phyloP scores from a whole-genome alignment of 2,888 invertebrate genomes.

The Bhutanitis thaidina region DNA sequence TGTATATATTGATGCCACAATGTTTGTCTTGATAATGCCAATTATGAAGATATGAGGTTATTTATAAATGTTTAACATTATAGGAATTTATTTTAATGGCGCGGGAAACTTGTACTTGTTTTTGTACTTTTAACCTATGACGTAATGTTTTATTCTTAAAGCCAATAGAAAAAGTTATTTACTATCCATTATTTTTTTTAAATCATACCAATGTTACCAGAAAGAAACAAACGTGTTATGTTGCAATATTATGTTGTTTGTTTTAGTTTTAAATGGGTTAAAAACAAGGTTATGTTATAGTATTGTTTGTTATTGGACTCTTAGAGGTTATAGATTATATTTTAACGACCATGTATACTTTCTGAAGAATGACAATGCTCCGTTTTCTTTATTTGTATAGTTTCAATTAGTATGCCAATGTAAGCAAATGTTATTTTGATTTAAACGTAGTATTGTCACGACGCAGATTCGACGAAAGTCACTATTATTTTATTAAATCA shows the following conservation, averaged over 20 bases:
- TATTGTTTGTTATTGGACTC: slow-evolving; percentile 19
- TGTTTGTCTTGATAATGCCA: background rate
- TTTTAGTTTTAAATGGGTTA: slow-evolving; percentile 16
- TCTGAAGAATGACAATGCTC: slow-evolving; percentile 5
- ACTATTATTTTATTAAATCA: slow-evolving; percentile 42
- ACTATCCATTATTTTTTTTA: background rate
- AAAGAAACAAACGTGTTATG: slow-evolving; percentile 5
- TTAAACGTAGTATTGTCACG: slow-evolving; percentile 16
- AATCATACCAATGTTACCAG: slow-evolving; percentile 19
- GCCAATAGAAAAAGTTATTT: too few relatives aligned
- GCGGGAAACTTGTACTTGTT: too few relatives aligned
- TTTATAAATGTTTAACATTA: too few relatives aligned
- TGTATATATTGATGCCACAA: background rate
- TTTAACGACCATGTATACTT: background rate
- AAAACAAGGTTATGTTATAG: slow-evolving; percentile 20
- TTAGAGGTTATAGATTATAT: slow-evolving; percentile 9
- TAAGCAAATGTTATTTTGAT: background rate
- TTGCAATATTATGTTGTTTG: slow-evolving; percentile 8
- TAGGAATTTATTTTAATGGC: too few relatives aligned
- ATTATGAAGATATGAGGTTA: background rate
- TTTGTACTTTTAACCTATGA: too few relatives aligned
- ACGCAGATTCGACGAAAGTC: slow-evolving; percentile 37
- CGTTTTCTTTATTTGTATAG: slow-evolving; percentile 7
- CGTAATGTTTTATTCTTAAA: too few relatives aligned
- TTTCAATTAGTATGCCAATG: slow-evolving; percentile 4